phyloP scores from a whole-genome alignment of 2,113 vertebrate genomes.

The Apodemus speciosus region DNA sequence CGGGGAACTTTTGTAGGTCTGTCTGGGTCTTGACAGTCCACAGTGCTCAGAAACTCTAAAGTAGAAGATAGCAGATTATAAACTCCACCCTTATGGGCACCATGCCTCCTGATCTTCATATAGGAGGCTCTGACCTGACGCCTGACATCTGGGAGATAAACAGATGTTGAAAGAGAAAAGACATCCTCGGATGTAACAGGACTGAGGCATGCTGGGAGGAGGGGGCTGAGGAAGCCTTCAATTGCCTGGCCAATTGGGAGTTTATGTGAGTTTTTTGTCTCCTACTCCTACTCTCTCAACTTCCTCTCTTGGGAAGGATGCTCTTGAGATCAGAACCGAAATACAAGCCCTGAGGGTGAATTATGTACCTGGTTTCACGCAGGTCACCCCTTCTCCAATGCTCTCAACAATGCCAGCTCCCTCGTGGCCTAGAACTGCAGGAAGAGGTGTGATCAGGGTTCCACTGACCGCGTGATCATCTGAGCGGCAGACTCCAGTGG shows the following conservation, averaged over 20 bases:
- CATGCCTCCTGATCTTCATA: not conserved
- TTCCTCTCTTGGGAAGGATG: not conserved
- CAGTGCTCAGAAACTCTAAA: not conserved
- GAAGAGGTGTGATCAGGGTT: not conserved
- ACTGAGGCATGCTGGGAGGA: not conserved
- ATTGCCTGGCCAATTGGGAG: no score
- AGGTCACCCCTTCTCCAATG: conserved; percentile 89
- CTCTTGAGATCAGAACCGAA: not conserved
- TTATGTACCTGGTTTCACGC: conserved; percentile 87
- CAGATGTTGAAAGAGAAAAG: not conserved
- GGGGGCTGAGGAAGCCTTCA: not conserved
- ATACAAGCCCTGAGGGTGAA: not conserved
- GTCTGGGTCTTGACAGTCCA: not conserved
- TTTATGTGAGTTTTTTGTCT: rapidly evolving
- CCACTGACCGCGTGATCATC: conserved; percentile 77
- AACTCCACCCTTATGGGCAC: not conserved
- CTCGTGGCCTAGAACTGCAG: conserved; percentile 89
- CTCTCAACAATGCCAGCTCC: conserved; percentile 92
- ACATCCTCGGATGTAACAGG: rapidly evolving
- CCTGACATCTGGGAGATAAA: not conserved
- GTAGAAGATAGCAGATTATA: not conserved
- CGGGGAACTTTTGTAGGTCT: not conserved
- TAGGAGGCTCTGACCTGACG: not conserved
- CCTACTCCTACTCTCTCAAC: not conserved
- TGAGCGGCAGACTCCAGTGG: conserved; percentile 88